phyloP scores from a whole-genome alignment of 2,797 vertebrate species.

The Chloroceryle amazona region DNA sequence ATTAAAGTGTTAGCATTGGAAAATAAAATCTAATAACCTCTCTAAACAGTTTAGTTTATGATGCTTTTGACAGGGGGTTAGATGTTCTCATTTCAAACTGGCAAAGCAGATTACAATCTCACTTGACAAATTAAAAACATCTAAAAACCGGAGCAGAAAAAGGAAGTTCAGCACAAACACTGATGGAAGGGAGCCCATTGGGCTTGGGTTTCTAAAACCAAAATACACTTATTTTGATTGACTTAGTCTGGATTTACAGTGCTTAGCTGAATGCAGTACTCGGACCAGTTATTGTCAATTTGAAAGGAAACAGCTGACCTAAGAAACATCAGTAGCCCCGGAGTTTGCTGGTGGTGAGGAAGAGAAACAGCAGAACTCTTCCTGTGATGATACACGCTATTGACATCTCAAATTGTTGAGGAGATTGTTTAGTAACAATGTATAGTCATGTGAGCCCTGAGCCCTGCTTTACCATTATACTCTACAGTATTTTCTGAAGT shows the following conservation, averaged over 20 bases:
- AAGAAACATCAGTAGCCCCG: background rate
- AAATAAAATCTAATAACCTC: slow-evolving; percentile 18
- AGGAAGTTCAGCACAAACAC: background rate
- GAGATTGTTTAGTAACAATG: background rate
- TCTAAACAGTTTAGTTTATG: background rate
- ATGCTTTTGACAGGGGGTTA: background rate
- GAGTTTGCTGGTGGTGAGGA: background rate
- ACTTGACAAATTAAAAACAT: background rate
- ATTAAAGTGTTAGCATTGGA: background rate
- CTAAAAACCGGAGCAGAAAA: background rate
- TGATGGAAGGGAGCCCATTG: background rate
- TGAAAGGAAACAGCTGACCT: background rate
- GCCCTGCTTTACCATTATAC: background rate
- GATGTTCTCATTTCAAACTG: background rate
- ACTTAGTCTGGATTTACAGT: background rate
- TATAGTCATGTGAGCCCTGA: background rate
- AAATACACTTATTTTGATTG: background rate
- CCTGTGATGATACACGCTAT: background rate
- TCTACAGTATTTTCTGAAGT: background rate
- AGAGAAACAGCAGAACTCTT: background rate
- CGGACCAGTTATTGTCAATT: background rate
- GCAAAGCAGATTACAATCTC: background rate
- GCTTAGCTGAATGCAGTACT: background rate
- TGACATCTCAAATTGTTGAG: background rate
- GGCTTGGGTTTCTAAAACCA: background rate